Base-by-base conservation (phyloP, 2,888 invertebrate species). In the Drosophila parthenogenetica region DNA sequence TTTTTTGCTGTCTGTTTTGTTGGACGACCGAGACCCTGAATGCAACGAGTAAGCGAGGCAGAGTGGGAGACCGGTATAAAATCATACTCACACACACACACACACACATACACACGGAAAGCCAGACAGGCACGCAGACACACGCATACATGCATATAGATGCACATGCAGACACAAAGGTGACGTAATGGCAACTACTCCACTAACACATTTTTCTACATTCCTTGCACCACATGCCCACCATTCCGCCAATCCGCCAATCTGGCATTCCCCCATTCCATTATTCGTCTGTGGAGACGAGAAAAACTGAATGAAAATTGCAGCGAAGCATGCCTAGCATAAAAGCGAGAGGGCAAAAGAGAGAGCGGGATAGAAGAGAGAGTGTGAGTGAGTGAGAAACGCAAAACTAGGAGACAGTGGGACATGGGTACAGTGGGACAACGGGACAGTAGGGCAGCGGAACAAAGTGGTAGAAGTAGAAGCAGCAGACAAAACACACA, bases 141-240 rank as follows among this genome's bases (percentile, higher is more conserved):
- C 22, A 53, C 42, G 50, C 29, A 29, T 5, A 25, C 25, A 40
- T 16, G 39, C 10, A 14, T 39, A 45, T n/a, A 39, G 42, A 46
- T 19, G 37, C 32, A 43, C 14, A 50, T 40, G 11, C 49, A 58
- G 45, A 71, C 46, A 59, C 66, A 72, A 81, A 90, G 91, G 90
- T 91, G 91, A 91, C 91, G 91, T 91, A 91, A 91, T 91, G 90
- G 84, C 90, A 92, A 91, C 91, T 91, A 91, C 92, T 91, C 91
- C 91, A 91, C 91, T 91, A 91, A 91, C 91, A 91, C 91, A 91
- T 91, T 91, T 91, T 91, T 90, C 91, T 92, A 90, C 90, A 90
- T 90, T 91, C 90, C 90, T 89, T 89, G 78, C 86, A 83, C 79
- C 88, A 77, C 75, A 53, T 59, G 73, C 58, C 50, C 35, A 5